Conservation (phyloP, 2,888 invertebrate species). For the Ochropleura leucogaster region DNA sequence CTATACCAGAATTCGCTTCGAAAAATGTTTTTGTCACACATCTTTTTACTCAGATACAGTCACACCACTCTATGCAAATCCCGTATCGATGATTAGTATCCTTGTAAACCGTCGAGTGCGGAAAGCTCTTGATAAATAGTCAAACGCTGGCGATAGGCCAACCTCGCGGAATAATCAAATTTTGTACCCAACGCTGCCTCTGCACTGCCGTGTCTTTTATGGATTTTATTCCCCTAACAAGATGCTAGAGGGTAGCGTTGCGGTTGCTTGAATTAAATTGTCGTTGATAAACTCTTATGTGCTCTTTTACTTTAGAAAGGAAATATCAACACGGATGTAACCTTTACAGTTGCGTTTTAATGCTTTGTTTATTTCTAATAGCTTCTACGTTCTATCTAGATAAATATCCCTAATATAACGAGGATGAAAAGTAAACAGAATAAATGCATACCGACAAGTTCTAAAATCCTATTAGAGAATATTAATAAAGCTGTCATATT, state of each 20-base stretch:
- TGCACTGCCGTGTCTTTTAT: constrained; percentile 87
- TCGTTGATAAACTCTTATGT: constrained; percentile 87
- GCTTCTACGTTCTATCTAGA: neutral
- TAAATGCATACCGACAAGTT: neutral
- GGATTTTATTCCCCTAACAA: constrained; percentile 89
- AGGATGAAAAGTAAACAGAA: neutral
- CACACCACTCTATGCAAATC: constrained; percentile 75
- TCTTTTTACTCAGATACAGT: neutral
- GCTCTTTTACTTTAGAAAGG: constrained; percentile 75
- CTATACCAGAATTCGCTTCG: neutral
- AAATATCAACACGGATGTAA: constrained; percentile 38
- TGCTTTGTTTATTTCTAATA: neutral
- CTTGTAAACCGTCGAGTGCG: constrained; percentile 86
- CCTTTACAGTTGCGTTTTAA: neutral
- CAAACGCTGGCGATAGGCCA: constrained; percentile 89
- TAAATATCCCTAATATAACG: neutral
- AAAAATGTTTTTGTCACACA: constrained; percentile 24
- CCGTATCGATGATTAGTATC: constrained; percentile 86
- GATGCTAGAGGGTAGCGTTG: constrained; percentile 83
- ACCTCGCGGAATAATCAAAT: constrained; percentile 90
- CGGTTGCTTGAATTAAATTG: constrained; percentile 88
- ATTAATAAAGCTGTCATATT: constrained; percentile 31
- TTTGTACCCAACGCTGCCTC: constrained; percentile 84
- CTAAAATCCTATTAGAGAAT: constrained; percentile 23
- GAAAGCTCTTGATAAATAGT: constrained; percentile 89